A percentile compares a stretch with the other conserved stretches of the same genome.
Evolutionary conservation across 2,113 vertebrate genomes (phyloP).

Genomic region (Panurus biarmicus): DNA sequence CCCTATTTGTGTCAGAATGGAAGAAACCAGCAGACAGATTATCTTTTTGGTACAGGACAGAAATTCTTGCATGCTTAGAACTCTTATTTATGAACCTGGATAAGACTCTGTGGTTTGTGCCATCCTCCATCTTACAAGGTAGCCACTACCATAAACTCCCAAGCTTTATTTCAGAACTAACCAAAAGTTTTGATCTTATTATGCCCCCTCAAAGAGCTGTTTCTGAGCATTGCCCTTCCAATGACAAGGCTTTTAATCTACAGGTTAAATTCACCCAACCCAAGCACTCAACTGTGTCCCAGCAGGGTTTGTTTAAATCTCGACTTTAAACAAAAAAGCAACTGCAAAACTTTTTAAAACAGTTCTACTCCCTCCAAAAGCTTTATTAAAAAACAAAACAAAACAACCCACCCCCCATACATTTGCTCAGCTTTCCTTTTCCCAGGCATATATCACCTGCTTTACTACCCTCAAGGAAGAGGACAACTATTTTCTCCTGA

Average conservation of each 20-base stretch:
- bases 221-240: neutral
- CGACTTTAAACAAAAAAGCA: neutral
- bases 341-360: rapidly evolving
- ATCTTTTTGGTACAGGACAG: neutral
- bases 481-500: neutral
- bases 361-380: neutral
- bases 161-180: neutral
- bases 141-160: neutral
- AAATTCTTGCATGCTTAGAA: neutral
- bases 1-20: neutral
- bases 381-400: neutral
- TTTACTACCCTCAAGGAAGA: neutral
- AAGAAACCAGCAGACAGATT: neutral
- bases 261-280: neutral
- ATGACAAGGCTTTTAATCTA: neutral
- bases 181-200: neutral
- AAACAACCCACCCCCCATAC: neutral
- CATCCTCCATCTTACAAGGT: neutral
- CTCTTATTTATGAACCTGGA: neutral
- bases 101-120: neutral
- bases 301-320: neutral
- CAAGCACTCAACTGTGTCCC: neutral
- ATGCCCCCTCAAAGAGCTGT: neutral
- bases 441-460: neutral
- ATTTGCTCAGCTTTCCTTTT: neutral